A percentile compares a stretch with the other conserved stretches of the same genome.
These are phyloP conservation scores for Dicroscelio sp. DNA, from an alignment of 2,888 invertebrate genomes.

Conservation along the genomic window DNA sequence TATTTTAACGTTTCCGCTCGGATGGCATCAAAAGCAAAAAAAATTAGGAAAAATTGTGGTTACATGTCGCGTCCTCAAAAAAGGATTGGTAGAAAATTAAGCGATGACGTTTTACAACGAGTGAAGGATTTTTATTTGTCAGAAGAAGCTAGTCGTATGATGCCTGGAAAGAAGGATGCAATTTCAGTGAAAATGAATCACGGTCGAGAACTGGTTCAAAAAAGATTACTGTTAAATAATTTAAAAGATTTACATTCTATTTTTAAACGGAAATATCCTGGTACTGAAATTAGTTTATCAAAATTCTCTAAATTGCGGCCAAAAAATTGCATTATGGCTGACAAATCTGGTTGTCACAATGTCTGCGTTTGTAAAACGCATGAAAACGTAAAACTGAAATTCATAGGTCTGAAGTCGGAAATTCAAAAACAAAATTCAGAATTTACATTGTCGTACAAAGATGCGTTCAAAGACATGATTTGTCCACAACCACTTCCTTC, in stretches of 20 bases:
- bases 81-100: neutral
- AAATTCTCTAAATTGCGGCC: constrained; percentile 38
- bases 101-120: constrained; percentile 12
- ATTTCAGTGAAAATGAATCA: neutral
- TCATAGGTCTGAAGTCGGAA: constrained; percentile 28
- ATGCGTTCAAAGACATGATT: constrained; percentile 5
- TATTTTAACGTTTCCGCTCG: constrained; percentile 1
- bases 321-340: constrained; percentile 15
- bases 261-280: constrained; percentile 22
- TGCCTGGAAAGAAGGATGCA: constrained; percentile 30
- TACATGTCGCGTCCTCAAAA: neutral
- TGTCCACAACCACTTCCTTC: neutral
- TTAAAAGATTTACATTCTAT: constrained; percentile 30
- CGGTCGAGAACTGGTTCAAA: neutral
- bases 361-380: neutral
- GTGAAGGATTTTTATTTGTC: constrained; percentile 27
- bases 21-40: constrained; percentile 30
- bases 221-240: constrained; percentile 25
- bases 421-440: neutral
- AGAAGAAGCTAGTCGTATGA: constrained; percentile 27
- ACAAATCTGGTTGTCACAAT: neutral
- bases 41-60: neutral
- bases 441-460: constrained; percentile 7
- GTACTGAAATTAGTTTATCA: constrained; percentile 18
- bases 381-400: constrained; percentile 44